phyloP scores from a whole-genome alignment of 1,140 invertebrate species.

The Musca vetustissima region DNA sequence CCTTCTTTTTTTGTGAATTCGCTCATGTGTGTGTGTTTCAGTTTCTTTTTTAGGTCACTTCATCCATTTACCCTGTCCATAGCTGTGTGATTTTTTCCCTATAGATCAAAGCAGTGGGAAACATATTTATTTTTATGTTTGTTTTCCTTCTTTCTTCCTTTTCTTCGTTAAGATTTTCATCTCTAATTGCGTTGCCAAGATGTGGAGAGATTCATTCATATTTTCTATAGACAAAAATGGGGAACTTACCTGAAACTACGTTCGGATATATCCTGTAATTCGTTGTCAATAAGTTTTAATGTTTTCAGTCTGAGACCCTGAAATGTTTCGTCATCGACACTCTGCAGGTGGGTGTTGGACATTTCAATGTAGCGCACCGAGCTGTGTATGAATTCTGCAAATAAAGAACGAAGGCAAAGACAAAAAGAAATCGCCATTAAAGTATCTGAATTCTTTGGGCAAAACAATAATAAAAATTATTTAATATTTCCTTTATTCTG shows the following conservation, averaged over 20 bases:
- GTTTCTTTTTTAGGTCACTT: neutral
- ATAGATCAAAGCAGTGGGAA: neutral
- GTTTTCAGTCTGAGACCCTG: slow-evolving; percentile 57
- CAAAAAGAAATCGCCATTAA: neutral
- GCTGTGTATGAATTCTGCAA: slow-evolving; percentile 57
- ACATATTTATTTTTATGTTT: neutral
- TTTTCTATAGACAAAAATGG: neutral
- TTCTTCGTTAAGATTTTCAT: neutral
- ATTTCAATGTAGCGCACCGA: slow-evolving; percentile 60
- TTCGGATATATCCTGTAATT: slow-evolving; percentile 56
- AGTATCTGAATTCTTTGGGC: neutral
- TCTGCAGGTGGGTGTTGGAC: slow-evolving; percentile 58
- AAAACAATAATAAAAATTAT: slow-evolving; percentile 2
- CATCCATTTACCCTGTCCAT: neutral
- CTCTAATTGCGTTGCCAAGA: too few species aligned
- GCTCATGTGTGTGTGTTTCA: neutral
- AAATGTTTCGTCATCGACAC: slow-evolving; percentile 58
- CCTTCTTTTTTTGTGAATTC: neutral
- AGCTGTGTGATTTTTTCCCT: too few species aligned
- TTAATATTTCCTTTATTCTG: too few species aligned
- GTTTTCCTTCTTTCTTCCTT: neutral
- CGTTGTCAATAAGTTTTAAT: slow-evolving; percentile 60
- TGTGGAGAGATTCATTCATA: too few species aligned
- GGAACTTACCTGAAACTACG: slow-evolving; percentile 53
- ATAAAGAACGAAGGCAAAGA: slow-evolving; percentile 26